Evolutionary conservation across 37 sponge, comb jelly and placozoan species (phyloP).

Genomic region (Corticium candelabrum): DNA sequence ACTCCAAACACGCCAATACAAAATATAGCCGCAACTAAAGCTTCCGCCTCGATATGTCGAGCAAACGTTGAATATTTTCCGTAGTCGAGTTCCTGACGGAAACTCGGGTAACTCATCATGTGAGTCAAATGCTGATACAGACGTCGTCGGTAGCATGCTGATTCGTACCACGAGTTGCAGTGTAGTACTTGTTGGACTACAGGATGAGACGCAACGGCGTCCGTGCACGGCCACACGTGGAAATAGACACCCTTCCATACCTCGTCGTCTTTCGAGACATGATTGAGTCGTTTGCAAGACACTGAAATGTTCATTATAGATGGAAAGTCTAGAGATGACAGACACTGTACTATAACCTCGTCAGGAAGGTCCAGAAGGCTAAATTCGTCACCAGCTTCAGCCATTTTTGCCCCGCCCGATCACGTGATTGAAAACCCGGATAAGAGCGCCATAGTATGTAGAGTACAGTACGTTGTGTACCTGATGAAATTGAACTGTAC

Average conservation of each 20-base stretch:
- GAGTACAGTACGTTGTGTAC: no score
- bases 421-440: no score
- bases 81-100: background rate
- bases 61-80: background rate
- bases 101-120: background rate
- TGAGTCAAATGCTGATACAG: background rate
- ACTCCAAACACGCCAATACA: background rate
- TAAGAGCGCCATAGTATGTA: no score
- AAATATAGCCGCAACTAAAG: background rate
- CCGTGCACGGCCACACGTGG: background rate
- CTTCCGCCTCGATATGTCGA: background rate
- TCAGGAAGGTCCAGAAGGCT: background rate
- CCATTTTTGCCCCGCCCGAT: no score
- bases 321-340: background rate
- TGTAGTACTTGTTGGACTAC: background rate
- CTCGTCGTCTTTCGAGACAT: background rate
- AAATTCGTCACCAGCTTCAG: no score
- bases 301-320: background rate
- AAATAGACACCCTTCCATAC: background rate
- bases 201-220: background rate
- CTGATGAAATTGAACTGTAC: no score
- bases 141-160: background rate
- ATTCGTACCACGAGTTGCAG: background rate
- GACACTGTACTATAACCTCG: background rate
- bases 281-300: background rate